phyloP scores from a whole-genome alignment of 2,888 invertebrate species.

The Platycheirus rosarum region DNA sequence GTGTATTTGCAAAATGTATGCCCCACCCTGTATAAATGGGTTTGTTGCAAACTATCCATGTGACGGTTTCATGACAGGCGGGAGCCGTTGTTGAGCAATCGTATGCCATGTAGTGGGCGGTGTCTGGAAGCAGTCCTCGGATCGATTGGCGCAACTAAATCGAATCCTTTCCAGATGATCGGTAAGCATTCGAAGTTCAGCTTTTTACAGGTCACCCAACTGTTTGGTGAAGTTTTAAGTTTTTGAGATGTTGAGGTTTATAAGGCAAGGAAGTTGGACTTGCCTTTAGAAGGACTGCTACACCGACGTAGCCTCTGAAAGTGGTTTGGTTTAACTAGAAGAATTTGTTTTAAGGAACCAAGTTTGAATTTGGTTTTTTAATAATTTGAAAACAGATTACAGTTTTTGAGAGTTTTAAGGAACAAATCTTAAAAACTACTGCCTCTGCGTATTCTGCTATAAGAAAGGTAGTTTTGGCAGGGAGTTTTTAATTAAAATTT shows the following conservation, averaged over 20 bases:
- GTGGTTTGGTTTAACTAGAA: constrained; percentile 95
- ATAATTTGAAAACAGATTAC: too few relatives aligned
- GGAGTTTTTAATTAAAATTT: too few relatives aligned
- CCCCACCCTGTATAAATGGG: constrained; percentile 99
- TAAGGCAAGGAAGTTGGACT: constrained; percentile 62
- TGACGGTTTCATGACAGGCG: constrained; percentile 98
- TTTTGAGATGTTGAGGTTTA: too few relatives aligned
- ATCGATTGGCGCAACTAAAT: constrained; percentile 95
- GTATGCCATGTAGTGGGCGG: constrained; percentile 98
- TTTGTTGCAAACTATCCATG: constrained; percentile 98
- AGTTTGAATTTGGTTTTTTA: constrained; percentile 99
- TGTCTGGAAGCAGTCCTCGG: constrained; percentile 94
- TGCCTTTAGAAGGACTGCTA: constrained; percentile 97
- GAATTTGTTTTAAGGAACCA: constrained; percentile 98
- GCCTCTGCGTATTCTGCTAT: too few relatives aligned
- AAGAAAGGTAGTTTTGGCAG: too few relatives aligned
- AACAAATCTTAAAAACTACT: too few relatives aligned
- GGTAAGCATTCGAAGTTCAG: constrained; percentile 94
- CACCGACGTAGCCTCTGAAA: constrained; percentile 97
- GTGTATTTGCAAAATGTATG: too few relatives aligned
- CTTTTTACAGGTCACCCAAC: constrained; percentile 96
- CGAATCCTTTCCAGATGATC: constrained; percentile 96
- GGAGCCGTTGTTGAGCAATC: constrained; percentile 98
- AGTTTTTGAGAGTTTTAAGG: too few relatives aligned
- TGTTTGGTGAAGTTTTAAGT: constrained; percentile 82